Percentiles rank a stretch among this genome's conserved stretches.
These are phyloP conservation scores for Rhinogobio ventralis DNA, from an alignment of 2,797 vertebrate species.

Conservation along the genomic window DNA sequence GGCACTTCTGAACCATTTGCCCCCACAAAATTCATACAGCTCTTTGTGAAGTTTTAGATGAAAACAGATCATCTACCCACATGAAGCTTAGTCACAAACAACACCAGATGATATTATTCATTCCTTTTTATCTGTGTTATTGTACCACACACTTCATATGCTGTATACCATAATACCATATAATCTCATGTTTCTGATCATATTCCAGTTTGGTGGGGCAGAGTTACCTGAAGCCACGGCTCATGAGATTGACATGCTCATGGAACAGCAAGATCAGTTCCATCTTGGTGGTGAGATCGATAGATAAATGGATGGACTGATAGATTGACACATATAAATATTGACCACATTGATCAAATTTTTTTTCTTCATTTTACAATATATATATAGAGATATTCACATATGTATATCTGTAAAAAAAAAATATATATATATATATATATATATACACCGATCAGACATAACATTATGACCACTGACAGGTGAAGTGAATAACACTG, in stretches of 20 bases:
- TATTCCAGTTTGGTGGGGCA: slow-evolving; percentile 69
- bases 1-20: slow-evolving; percentile 4
- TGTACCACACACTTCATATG: slow-evolving; percentile 5
- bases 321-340: not conserved
- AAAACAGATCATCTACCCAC: slow-evolving; percentile 27
- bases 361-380: no score
- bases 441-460: no score
- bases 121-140: not conserved
- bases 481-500: no score
- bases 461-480: no score
- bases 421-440: no score
- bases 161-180: no score
- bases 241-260: slow-evolving; percentile 78
- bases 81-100: slow-evolving; percentile 27
- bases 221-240: slow-evolving; percentile 81
- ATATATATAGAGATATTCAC: no score
- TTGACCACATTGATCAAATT: no score
- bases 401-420: no score
- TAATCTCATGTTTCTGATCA: not conserved
- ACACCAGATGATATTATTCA: slow-evolving; percentile 20
- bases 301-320: not conserved
- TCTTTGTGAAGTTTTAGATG: slow-evolving; percentile 10
- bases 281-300: slow-evolving; percentile 58
- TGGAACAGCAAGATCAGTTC: slow-evolving; percentile 77
- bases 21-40: slow-evolving; percentile 35